Evolutionary conservation across 2,797 vertebrate genomes (phyloP).

Genomic region (Phalanger gymnotis): DNA sequence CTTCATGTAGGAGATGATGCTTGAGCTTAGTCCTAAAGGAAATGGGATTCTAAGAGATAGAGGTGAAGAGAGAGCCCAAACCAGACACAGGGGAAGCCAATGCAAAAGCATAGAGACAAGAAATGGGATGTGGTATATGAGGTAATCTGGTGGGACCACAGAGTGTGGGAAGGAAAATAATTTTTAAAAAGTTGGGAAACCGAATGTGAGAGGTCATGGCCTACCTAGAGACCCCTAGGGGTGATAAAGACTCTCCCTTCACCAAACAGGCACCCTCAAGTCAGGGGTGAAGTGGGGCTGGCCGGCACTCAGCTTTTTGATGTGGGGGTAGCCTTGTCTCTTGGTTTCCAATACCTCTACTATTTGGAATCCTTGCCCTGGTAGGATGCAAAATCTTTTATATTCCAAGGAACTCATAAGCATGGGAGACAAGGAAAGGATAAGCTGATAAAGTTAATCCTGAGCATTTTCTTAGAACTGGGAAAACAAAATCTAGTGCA

Average conservation of each 20-base stretch:
- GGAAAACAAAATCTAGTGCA: conserved; percentile 54
- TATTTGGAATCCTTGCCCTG: conserved; percentile 4
- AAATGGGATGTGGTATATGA: neutral
- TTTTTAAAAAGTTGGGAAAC: neutral
- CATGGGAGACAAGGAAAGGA: neutral
- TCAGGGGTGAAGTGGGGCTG: neutral
- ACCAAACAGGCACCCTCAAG: neutral
- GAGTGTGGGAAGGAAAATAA: neutral
- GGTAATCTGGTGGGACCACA: neutral
- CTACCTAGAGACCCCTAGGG: neutral
- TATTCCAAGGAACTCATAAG: neutral
- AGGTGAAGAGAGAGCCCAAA: neutral
- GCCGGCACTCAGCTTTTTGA: rapidly evolving
- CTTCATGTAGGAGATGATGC: neutral
- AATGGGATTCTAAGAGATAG: neutral
- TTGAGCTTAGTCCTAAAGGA: neutral
- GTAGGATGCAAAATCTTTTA: neutral
- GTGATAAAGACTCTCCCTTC: neutral
- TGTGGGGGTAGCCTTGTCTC: neutral
- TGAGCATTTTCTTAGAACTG: conserved; percentile 61
- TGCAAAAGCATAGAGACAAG: neutral
- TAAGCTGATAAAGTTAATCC: conserved; percentile 26
- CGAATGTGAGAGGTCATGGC: neutral
- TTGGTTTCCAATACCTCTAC: neutral
- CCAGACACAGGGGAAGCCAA: neutral